A percentile compares a stretch with the other conserved stretches of the same genome.
phyloP scores from a whole-genome alignment of 1,140 invertebrate genomes.

The Kradibia gibbosae region DNA sequence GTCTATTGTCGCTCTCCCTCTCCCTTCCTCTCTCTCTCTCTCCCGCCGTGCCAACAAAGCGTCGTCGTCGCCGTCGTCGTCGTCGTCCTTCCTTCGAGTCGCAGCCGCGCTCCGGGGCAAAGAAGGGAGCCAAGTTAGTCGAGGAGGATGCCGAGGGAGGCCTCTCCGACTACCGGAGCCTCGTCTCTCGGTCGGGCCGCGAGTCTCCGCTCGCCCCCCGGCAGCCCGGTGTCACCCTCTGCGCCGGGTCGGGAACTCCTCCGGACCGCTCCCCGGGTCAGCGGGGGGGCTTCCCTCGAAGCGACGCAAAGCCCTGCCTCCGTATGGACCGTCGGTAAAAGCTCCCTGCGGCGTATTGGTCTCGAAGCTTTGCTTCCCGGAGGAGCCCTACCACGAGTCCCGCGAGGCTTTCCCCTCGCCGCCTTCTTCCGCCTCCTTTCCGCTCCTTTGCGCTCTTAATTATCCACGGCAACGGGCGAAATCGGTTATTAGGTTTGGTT shows the following conservation, averaged over 20 bases:
- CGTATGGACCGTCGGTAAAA: too few relatives aligned
- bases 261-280: not conserved
- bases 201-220: too few relatives aligned
- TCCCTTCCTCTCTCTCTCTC: not conserved
- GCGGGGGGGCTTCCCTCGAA: not conserved
- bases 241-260: too few relatives aligned
- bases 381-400: not conserved
- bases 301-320: too few relatives aligned
- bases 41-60: not conserved
- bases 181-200: too few relatives aligned
- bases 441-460: too few relatives aligned
- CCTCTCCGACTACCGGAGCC: too few relatives aligned
- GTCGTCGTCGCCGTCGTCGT: not conserved
- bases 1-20: not conserved
- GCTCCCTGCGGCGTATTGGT: not conserved
- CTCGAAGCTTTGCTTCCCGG: not conserved
- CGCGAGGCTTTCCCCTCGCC: not conserved
- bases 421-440: too few relatives aligned
- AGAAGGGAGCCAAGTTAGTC: not conserved
- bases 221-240: not conserved
- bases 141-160: not conserved
- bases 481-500: too few relatives aligned
- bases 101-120: not conserved
- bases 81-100: not conserved
- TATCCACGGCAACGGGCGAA: too few relatives aligned